Base-by-base conservation (phyloP, 2,113 vertebrate genomes). In the Noctilio leporinus region DNA sequence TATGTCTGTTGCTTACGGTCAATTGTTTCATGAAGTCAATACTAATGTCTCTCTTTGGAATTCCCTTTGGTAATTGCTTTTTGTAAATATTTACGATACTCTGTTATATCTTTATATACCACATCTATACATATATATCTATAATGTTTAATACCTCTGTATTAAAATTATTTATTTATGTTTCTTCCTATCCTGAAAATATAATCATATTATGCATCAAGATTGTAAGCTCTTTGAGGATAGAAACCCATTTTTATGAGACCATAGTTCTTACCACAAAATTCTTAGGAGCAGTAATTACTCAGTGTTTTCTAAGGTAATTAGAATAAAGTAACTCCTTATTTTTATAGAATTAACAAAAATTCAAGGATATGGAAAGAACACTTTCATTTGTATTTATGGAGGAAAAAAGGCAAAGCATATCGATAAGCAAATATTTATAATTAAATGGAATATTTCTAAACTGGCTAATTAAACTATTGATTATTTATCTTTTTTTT, bases 391-490 rank as follows among this genome's bases (percentile, higher is more conserved):
- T n/a, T 47, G 17, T 19, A 57, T 16, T 70, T 57, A 77, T 49
- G 12, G 72, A 49, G 24, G 55, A 78, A 72, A 30, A 40, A 30
- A 86, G 8, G 9, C 49, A 75, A 76, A 77, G 12, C 76, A 59
- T 7, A 9, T 33, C 69, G 33, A 85, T 19, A 91, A 96, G 24
- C 40, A 69, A 70, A 95, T 93, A 33, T 59, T 96, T 65, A 95
- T 87, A 35, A 95, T 35, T 53, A 51, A 92, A 89, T 94, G 91
- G 9, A 17, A 6, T 81, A 83, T 4, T 0, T 2, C 5, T 78
- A 69, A 94, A 53, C 30, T 93, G 59, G 40, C 95, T 95, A 86
- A 95, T 94, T 95, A 97, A 92, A 24, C 33, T 94, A 22, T 38
- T 94, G 15, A 77, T 45, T 65, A 86, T 95, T 86, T n/a, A 33